phyloP scores from a whole-genome alignment of 1,140 invertebrate genomes.

The Streblospio benedicti region DNA sequence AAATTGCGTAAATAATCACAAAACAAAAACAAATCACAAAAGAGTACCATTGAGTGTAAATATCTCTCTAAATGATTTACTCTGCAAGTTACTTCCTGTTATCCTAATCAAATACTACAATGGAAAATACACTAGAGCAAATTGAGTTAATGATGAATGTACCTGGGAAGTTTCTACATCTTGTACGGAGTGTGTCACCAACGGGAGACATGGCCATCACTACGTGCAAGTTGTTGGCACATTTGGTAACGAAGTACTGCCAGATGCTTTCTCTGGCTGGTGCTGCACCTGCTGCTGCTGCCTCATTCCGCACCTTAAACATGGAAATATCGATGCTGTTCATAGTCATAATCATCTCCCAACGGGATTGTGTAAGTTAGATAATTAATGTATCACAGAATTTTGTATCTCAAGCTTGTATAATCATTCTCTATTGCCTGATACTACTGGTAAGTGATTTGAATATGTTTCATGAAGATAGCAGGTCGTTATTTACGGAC shows the following conservation, averaged over 20 bases:
- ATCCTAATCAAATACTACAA: too few species aligned
- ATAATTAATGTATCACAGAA: neutral
- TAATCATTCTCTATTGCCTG: neutral
- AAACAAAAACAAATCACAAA: neutral
- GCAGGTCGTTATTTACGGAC: too few species aligned
- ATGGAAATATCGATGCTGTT: neutral
- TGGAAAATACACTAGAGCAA: neutral
- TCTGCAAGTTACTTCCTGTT: too few species aligned
- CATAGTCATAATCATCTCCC: neutral
- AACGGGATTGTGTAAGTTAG: neutral
- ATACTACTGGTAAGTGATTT: too few species aligned
- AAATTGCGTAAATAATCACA: constrained; percentile 1
- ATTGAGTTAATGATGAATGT: neutral
- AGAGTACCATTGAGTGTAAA: too few species aligned
- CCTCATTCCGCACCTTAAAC: constrained; percentile 55
- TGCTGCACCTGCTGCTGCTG: constrained; percentile 59
- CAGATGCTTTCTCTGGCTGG: constrained; percentile 54
- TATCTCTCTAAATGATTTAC: too few species aligned
- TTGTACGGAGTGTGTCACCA: constrained; percentile 45
- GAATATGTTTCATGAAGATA: too few species aligned
- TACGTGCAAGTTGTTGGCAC: constrained; percentile 48
- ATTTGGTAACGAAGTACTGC: constrained; percentile 53
- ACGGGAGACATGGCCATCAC: constrained; percentile 50
- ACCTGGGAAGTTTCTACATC: constrained; percentile 50
- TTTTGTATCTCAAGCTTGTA: neutral